Base-by-base conservation (phyloP, 2,113 vertebrate species). In the Lucifuga dentata region DNA sequence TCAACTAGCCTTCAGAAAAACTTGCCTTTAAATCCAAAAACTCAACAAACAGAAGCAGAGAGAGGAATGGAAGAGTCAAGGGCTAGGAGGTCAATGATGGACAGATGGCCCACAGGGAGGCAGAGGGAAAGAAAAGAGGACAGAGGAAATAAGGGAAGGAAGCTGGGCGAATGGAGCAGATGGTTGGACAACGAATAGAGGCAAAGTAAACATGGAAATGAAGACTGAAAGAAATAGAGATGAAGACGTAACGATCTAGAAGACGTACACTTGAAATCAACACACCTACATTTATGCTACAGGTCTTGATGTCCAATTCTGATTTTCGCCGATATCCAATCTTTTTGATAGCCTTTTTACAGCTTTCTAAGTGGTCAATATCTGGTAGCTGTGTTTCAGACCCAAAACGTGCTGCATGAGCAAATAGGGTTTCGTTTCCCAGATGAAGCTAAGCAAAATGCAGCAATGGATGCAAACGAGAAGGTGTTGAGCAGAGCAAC, bases 81-180 rank as follows among this genome's bases (percentile, higher is more conserved):
- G 48, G 44, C 43, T 32, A 60, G 49, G 49, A 57, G 66, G 52
- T 72, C 72, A 38, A 26, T 19, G 48, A 58, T 8, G 40, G 58
- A 71, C 78, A 80, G 78, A 78, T 51, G 73, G 73, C 46, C 11
- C 26, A 32, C 48, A 77, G 59, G 2, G 24, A 57, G 13, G 29
- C 11, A 49, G 26, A 21, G 8, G 5, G 24, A 50, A n/a, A 17
- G 48, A 9, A 55, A 49, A 44, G 35, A 44, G 29, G 11, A 45
- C 2, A 15, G 11, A 39, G 2, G 21, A 7, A 16, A 50, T 3
- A 26, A 73, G 15, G 17, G 41, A 59, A 38, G 29, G 23, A 55
- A 15, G 52, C 51, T 21, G 55, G n/a, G 52, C 23, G 57, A 50
- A 55, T 15, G 26, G 9, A 57, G 51, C 77, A 78, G 64, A 67